Base-by-base conservation (phyloP, 2,797 vertebrate species). In the Notoglanidium macrostoma region DNA sequence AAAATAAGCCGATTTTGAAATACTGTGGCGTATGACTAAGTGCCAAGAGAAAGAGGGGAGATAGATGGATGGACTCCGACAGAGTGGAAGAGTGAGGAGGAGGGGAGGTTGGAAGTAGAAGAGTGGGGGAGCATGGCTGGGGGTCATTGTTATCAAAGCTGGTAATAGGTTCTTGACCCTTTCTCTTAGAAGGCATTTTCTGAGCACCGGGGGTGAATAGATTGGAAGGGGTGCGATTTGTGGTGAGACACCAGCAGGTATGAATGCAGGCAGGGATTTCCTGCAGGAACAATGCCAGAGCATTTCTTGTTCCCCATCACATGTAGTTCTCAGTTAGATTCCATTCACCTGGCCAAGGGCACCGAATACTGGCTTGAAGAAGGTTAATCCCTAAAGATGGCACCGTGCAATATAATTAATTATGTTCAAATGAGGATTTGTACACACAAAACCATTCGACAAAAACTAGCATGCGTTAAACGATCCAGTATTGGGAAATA, bases 161-260 rank as follows among this genome's bases (percentile, higher is more conserved):
- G 84, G 81, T 92, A 93, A 92, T 90, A 89, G 87, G 91, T 87
- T 92, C 91, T 89, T 87, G 85, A 92, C 86, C 87, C 83, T 86
- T 86, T 87, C 90, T 89, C 89, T 86, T 86, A 90, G 74, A 87
- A 89, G 87, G 91, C 89, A 91, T 91, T 91, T 70, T 86, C 12
- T 68, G 80, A 88, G 88, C 79, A 65, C n/a, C 21, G 44, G 59
- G 85, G 87, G 78, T 90, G 86, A 87, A 84, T 14, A 81, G 86
- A 90, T 87, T 84, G 85, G 86, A 90, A 88, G 83, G 89, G 86
- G 89, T 90, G 88, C 87, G 87, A 84, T 44, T 89, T 85, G 87
- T 85, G 65, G 85, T 44, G 40, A 44, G 88, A 88, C 81, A 89
- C 85, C 86, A 90, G 89, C 90, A 92, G 91, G 89, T 92, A 88